These are phyloP conservation scores for Plusia festucae DNA, from an alignment of 2,888 invertebrate genomes.

Conservation along the genomic window DNA sequence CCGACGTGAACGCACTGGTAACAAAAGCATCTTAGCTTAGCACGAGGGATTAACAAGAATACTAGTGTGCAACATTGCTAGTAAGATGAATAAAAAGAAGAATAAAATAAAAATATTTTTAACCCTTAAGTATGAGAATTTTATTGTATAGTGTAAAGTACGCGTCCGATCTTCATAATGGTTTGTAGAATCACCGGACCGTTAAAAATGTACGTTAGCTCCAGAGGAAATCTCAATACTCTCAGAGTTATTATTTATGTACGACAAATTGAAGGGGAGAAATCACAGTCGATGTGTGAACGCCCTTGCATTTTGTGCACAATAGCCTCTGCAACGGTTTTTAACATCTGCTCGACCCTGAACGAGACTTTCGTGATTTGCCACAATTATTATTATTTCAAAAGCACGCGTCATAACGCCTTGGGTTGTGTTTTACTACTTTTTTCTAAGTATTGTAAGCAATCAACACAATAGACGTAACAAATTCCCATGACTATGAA, in stretches of 20 bases:
- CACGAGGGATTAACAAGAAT: too few species aligned
- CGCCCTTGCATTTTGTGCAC: slow-evolving; percentile 76
- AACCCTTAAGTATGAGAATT: background rate
- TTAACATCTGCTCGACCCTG: slow-evolving; percentile 81
- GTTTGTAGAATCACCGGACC: slow-evolving; percentile 13
- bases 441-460: slow-evolving; percentile 64
- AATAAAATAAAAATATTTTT: background rate
- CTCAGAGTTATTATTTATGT: slow-evolving; percentile 36
- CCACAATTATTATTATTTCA: slow-evolving; percentile 69
- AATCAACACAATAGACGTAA: slow-evolving; percentile 66
- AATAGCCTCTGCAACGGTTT: slow-evolving; percentile 87
- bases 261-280: slow-evolving; percentile 74
- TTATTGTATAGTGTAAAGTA: background rate
- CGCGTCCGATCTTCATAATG: background rate
- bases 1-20: too few species aligned
- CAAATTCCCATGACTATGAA: slow-evolving; percentile 77
- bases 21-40: too few species aligned
- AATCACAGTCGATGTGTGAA: slow-evolving; percentile 77
- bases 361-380: slow-evolving; percentile 63
- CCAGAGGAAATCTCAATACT: slow-evolving; percentile 35
- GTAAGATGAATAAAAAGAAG: too few species aligned
- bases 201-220: slow-evolving; percentile 31
- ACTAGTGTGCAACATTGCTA: too few species aligned
- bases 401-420: slow-evolving; percentile 53
- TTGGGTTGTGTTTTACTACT: slow-evolving; percentile 52